A percentile compares a stretch with the other conserved stretches of the same genome.
These are phyloP conservation scores for Denticeps clupeoides DNA, from an alignment of 2,797 vertebrate species.

Conservation along the genomic window DNA sequence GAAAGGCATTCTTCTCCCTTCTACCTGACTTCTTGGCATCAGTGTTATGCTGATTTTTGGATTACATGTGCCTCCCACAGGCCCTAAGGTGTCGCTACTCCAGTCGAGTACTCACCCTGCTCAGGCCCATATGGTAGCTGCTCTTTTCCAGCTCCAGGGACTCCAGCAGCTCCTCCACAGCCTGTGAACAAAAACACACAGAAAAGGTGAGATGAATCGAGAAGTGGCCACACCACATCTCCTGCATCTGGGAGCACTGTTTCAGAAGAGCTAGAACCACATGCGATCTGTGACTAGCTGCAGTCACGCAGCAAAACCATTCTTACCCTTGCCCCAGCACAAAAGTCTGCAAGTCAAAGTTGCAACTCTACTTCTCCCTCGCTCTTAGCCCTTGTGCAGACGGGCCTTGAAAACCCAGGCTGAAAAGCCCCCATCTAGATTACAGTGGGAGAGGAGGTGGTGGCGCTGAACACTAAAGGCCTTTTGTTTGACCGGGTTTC, in stretches of 20 bases:
- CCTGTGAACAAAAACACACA: constrained; percentile 51
- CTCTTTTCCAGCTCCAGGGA: constrained; percentile 91
- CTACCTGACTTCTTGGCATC: too few species aligned
- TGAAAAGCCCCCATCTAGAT: constrained; percentile 57
- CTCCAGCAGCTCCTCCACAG: constrained; percentile 90
- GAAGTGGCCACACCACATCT: neutral
- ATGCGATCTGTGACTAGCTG: too few species aligned
- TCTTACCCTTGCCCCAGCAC: too few species aligned
- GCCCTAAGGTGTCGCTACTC: too few species aligned
- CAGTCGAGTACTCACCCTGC: constrained; percentile 70
- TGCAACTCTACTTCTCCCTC: constrained; percentile 9
- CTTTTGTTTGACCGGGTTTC: constrained; percentile 63
- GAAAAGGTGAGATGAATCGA: neutral
- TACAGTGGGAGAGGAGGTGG: constrained; percentile 46
- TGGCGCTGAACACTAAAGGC: constrained; percentile 46
- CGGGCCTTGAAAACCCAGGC: constrained; percentile 39
- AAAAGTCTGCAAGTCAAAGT: too few species aligned
- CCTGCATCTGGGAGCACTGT: neutral
- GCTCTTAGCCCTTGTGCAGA: constrained; percentile 15
- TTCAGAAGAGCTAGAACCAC: too few species aligned
- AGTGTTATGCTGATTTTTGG: neutral
- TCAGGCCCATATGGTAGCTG: constrained; percentile 91
- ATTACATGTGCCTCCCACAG: constrained; percentile 22
- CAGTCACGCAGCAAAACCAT: too few species aligned
- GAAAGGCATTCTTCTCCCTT: constrained; percentile 24